Conservation (phyloP, 2,113 vertebrate genomes). For the Nicator chloris region DNA sequence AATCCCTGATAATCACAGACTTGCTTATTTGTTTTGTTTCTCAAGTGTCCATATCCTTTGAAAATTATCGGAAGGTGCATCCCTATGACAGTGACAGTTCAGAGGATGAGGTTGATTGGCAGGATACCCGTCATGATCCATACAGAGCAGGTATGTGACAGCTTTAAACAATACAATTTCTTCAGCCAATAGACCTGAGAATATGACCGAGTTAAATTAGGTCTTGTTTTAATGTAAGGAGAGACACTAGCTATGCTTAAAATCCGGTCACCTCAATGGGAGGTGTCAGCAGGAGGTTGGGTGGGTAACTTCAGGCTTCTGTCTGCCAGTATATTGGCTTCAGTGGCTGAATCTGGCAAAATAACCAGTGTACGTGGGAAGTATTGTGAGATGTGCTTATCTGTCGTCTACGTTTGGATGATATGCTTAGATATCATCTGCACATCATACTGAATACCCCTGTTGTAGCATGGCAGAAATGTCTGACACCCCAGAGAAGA, state of each 20-base stretch:
- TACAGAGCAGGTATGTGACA: slow-evolving; percentile 82
- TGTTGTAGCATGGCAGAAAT: neutral
- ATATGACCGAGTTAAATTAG: neutral
- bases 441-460: neutral
- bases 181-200: neutral
- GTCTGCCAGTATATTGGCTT: neutral
- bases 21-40: slow-evolving; percentile 17
- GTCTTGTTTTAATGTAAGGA: neutral
- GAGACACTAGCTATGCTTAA: neutral
- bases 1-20: neutral
- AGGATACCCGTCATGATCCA: slow-evolving; percentile 92
- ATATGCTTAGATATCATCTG: neutral
- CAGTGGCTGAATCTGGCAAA: neutral
- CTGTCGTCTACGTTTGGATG: neutral
- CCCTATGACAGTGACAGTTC: slow-evolving; percentile 94
- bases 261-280: neutral
- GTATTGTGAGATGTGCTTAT: neutral
- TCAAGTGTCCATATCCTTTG: slow-evolving; percentile 96
- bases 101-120: slow-evolving; percentile 97
- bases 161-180: neutral
- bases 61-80: slow-evolving; percentile 96
- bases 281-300: neutral
- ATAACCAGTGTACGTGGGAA: neutral
- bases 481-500: neutral
- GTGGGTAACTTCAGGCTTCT: neutral